phyloP scores from a whole-genome alignment of 2,888 invertebrate species.

The Lepidocyrtinus sp. region DNA sequence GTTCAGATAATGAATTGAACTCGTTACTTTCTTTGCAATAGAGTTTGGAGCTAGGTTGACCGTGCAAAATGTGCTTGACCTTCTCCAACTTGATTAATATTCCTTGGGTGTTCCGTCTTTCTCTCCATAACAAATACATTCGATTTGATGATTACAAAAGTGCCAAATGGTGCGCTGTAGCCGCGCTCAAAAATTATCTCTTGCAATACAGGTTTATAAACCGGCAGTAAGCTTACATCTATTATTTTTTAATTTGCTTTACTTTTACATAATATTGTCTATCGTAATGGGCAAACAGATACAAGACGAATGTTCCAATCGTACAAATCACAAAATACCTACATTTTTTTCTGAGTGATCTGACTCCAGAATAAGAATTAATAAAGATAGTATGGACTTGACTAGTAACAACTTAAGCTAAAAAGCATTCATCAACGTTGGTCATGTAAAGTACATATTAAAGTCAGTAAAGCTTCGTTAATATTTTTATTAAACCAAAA shows the following conservation, averaged over 20 bases:
- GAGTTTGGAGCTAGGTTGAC: conserved; percentile 5
- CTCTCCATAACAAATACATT: conserved; percentile 30
- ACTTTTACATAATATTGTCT: conserved; percentile 34
- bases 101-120: conserved; percentile 28
- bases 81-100: conserved; percentile 64
- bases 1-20: conserved; percentile 14
- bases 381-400: conserved; percentile 30
- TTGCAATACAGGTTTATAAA: conserved; percentile 14
- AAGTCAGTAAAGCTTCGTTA: too few species aligned
- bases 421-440: not conserved
- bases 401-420: conserved; percentile 38
- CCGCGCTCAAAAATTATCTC: conserved; percentile 11
- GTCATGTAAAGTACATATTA: too few species aligned
- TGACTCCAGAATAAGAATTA: conserved; percentile 34
- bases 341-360: conserved; percentile 10
- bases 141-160: conserved; percentile 51
- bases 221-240: conserved; percentile 32
- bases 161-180: conserved; percentile 18
- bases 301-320: conserved; percentile 42
- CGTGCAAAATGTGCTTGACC: conserved; percentile 57
- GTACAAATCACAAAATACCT: conserved; percentile 34
- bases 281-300: not conserved
- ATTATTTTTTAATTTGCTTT: conserved; percentile 29
- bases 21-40: not conserved
- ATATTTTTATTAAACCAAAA: too few species aligned